Percentiles rank a stretch among this genome's conserved stretches.
These are phyloP conservation scores for Pogoniulus pusillus DNA, from an alignment of 2,797 vertebrate species.

Conservation along the genomic window DNA sequence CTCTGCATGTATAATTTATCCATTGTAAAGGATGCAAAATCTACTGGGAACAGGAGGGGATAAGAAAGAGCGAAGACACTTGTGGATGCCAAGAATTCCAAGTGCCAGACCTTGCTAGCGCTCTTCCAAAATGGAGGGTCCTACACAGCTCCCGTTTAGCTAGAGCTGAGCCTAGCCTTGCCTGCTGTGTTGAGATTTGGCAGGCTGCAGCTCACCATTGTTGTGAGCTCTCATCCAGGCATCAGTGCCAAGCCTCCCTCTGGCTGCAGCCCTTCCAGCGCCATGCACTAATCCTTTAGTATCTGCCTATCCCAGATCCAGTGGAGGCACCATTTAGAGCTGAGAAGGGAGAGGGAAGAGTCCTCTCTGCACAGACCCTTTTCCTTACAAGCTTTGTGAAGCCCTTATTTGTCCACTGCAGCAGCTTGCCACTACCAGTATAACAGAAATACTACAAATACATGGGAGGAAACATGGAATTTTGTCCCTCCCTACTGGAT, in stretches of 20 bases:
- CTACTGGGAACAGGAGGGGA: conserved; percentile 67
- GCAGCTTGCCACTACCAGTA: not conserved
- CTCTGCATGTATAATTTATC: conserved; percentile 71
- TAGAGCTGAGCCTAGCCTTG: conserved; percentile 61
- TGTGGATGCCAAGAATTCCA: conserved; percentile 68
- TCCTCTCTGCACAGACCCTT: not conserved
- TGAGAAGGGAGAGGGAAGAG: not conserved
- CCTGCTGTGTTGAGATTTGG: conserved; percentile 66
- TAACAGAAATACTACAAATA: not conserved
- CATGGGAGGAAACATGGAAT: not conserved
- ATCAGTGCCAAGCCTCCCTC: conserved; percentile 46
- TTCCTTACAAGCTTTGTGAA: not conserved
- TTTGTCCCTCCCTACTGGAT: not conserved
- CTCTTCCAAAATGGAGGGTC: conserved; percentile 69
- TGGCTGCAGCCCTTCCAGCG: conserved; percentile 43
- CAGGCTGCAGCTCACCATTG: conserved; percentile 45
- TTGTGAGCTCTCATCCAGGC: conserved; percentile 46
- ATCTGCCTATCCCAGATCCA: conserved; percentile 15
- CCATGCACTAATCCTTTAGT: not conserved
- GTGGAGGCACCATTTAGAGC: not conserved
- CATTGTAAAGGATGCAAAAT: conserved; percentile 70
- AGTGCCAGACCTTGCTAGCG: conserved; percentile 65
- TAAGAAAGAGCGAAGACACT: conserved; percentile 68
- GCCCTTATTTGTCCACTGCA: not conserved
- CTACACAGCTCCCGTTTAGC: conserved; percentile 53